Percentiles rank a stretch among this genome's conserved stretches.
phyloP scores from a whole-genome alignment of 2,797 vertebrate species.

The Myioborus miniatus region DNA sequence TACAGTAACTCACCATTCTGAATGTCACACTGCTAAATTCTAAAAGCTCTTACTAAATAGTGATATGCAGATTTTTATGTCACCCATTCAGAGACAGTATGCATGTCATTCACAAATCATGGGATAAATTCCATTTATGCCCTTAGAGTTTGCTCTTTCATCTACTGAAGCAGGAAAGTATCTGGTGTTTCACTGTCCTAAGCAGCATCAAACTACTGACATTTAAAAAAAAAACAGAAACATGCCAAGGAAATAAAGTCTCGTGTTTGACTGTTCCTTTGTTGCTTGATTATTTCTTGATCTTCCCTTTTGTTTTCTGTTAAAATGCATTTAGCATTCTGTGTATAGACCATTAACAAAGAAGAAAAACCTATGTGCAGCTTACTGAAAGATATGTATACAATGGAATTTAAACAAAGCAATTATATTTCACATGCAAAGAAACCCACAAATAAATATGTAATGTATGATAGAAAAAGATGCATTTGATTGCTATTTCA shows the following conservation, averaged over 20 bases:
- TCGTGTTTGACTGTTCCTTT: background rate
- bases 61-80: background rate
- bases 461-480: background rate
- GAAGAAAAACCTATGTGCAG: background rate
- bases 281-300: background rate
- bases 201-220: background rate
- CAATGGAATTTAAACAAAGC: constrained; percentile 2
- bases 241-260: background rate
- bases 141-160: background rate
- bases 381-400: background rate
- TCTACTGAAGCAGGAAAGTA: background rate
- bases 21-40: background rate
- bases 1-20: background rate
- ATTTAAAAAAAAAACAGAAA: background rate
- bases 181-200: background rate
- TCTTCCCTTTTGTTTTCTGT: background rate
- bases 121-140: background rate
- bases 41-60: background rate
- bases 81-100: background rate
- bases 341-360: background rate
- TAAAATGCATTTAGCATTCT: background rate
- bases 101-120: background rate
- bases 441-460: background rate
- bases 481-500: background rate
- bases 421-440: background rate